phyloP scores from a whole-genome alignment of 2,113 vertebrate genomes.

The Daboia siamensis region DNA sequence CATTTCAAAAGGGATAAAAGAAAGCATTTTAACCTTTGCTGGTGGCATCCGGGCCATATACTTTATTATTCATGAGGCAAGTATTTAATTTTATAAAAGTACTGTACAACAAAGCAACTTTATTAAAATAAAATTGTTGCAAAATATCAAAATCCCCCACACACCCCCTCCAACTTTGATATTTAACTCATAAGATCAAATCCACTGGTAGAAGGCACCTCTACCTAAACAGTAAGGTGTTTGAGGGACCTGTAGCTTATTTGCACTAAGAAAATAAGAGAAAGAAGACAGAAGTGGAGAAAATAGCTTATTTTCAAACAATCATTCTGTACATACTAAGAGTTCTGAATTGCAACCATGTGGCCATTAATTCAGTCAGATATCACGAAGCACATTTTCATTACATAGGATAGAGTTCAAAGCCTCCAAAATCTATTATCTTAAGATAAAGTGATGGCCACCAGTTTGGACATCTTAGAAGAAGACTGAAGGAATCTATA shows the following conservation, averaged over 20 bases:
- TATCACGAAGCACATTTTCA: not conserved
- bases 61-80: not conserved
- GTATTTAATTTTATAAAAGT: not conserved
- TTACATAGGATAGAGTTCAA: not conserved
- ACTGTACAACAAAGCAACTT: not conserved
- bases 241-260: not conserved
- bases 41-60: not conserved
- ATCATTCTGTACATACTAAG: not conserved
- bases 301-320: not conserved
- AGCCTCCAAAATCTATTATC: not conserved
- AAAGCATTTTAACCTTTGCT: not conserved
- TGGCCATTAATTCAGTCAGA: not conserved
- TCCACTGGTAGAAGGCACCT: not conserved
- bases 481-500: not conserved
- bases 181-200: not conserved
- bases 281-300: not conserved
- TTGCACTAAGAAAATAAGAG: not conserved
- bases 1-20: not conserved
- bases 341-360: not conserved
- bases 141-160: not conserved
- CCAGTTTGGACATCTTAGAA: not conserved
- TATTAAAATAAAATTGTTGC: not conserved
- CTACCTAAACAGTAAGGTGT: not conserved
- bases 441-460: not conserved
- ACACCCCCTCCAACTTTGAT: not conserved